A percentile compares a stretch with the other conserved stretches of the same genome.
Evolutionary conservation across 1,140 invertebrate species (phyloP).

Genomic region (Rhizoglyphus robini): DNA sequence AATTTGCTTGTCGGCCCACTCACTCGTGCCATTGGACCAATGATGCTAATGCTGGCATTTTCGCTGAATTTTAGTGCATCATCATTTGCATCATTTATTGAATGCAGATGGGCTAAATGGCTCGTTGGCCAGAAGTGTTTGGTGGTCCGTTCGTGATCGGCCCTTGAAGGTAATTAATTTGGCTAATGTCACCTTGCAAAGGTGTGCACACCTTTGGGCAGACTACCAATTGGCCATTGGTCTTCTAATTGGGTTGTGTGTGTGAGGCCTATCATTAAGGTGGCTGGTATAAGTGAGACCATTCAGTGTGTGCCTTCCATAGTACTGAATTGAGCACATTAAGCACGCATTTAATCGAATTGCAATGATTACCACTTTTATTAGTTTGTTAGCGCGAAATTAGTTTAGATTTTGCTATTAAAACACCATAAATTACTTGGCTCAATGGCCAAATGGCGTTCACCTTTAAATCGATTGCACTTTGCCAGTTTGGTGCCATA

Average conservation of each 20-base stretch:
- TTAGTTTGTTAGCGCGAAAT: constrained; percentile 14
- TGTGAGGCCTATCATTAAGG: constrained; percentile 9
- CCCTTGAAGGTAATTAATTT: constrained; percentile 11
- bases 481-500: background rate
- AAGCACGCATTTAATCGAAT: background rate
- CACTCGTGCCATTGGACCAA: too few relatives aligned
- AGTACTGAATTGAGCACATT: too few relatives aligned
- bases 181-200: background rate
- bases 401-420: constrained; percentile 19
- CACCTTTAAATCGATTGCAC: background rate
- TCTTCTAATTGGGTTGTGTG: too few relatives aligned
- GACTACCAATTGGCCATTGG: too few relatives aligned
- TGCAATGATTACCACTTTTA: constrained; percentile 12
- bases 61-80: too few relatives aligned
- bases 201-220: background rate
- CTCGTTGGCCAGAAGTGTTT: too few relatives aligned
- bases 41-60: too few relatives aligned
- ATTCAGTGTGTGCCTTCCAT: background rate
- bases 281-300: background rate
- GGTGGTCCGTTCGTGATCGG: too few relatives aligned
- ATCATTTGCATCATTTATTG: too few relatives aligned
- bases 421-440: constrained; percentile 11
- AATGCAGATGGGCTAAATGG: too few relatives aligned
- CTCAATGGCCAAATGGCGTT: background rate
- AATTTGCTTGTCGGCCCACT: too few relatives aligned